phyloP scores from a whole-genome alignment of 2,888 invertebrate genomes.

The Archips xylosteana region DNA sequence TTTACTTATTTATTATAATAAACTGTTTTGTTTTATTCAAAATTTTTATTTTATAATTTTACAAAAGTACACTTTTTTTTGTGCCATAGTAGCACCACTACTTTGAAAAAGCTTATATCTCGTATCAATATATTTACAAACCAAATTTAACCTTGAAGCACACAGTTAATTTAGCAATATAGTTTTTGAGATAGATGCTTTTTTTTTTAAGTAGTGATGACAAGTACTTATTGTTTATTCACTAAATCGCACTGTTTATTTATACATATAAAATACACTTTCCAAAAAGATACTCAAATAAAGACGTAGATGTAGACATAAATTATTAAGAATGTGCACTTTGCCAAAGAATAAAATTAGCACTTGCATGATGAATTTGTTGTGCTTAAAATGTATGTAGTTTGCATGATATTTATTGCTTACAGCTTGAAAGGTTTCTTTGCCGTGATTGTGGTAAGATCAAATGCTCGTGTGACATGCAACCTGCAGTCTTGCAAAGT shows the following conservation, averaged over 20 bases:
- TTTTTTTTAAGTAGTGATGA: too few relatives aligned
- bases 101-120: too few relatives aligned
- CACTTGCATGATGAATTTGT: constrained; percentile 63
- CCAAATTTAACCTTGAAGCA: too few relatives aligned
- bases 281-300: background rate
- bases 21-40: background rate
- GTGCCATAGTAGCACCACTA: background rate
- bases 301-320: background rate
- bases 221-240: background rate
- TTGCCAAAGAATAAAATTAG: constrained; percentile 2
- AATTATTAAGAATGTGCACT: background rate
- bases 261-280: constrained; percentile 1
- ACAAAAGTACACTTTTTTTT: background rate
- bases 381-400: constrained; percentile 72
- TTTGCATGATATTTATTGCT: constrained; percentile 87
- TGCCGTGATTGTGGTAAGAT: constrained; percentile 89
- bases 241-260: constrained; percentile 1
- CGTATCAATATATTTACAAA: too few relatives aligned
- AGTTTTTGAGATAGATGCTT: background rate
- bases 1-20: background rate
- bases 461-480: constrained; percentile 86
- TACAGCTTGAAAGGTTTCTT: constrained; percentile 90
- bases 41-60: background rate
- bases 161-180: background rate
- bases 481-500: constrained; percentile 47